Percentiles rank a stretch among this genome's conserved stretches.
Evolutionary conservation across 1,140 invertebrate species (phyloP).

Genomic region (Ceratina japonica): DNA sequence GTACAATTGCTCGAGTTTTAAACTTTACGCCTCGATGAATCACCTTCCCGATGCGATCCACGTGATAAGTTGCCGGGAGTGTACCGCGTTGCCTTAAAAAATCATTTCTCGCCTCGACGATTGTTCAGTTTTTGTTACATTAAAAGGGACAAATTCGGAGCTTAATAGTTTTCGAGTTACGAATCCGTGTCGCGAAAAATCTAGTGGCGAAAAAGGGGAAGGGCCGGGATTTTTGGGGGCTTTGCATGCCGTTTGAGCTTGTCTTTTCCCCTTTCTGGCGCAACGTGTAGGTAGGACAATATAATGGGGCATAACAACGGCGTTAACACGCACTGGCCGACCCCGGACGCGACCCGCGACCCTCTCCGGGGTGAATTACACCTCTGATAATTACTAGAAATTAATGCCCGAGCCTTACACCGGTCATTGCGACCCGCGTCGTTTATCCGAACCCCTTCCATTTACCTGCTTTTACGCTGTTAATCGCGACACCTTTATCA

Average conservation of each 20-base stretch:
- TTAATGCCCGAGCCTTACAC: conserved; percentile 74
- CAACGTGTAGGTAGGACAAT: conserved; percentile 67
- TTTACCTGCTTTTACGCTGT: conserved; percentile 52
- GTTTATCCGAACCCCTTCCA: conserved; percentile 51
- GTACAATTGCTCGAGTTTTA: conserved; percentile 43
- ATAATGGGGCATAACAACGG: conserved; percentile 80
- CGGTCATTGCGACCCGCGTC: conserved; percentile 53
- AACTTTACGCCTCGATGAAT: conserved; percentile 51
- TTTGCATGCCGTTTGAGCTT: conserved; percentile 38
- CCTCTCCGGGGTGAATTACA: conserved; percentile 75
- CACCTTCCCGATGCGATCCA: conserved; percentile 26
- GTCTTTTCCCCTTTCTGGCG: conserved; percentile 42
- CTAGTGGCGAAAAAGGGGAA: neutral
- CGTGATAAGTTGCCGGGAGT: conserved; percentile 4
- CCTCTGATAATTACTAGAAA: conserved; percentile 79
- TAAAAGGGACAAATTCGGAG: too few relatives aligned
- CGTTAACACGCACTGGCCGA: conserved; percentile 77
- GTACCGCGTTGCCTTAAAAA: conserved; percentile 4
- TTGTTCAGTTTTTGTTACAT: too few relatives aligned
- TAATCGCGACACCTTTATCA: conserved; percentile 45
- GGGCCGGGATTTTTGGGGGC: conserved; percentile 45
- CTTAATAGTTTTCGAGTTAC: neutral
- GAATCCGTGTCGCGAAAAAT: neutral
- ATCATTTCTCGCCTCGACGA: neutral
- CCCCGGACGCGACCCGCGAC: conserved; percentile 75